Conservation (phyloP, 1,140 invertebrate species). For the Hycleus cichorii region DNA sequence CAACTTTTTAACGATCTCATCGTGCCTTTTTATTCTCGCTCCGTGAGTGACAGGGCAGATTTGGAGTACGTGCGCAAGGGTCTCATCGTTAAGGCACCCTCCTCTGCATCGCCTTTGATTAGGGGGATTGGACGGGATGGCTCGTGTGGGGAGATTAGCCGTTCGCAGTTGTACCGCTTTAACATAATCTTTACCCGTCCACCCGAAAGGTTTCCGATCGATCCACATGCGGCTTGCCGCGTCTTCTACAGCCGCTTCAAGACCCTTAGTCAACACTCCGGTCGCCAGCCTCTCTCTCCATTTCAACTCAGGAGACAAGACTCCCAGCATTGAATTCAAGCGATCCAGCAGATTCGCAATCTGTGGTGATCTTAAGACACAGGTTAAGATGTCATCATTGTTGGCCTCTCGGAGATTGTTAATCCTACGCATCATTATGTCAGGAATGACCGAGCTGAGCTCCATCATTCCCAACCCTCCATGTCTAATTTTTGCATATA, state of each 20-base stretch:
- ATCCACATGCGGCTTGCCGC: conserved; percentile 4
- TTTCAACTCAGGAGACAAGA: no score
- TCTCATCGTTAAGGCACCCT: not conserved
- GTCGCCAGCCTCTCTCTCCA: no score
- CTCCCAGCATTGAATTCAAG: no score
- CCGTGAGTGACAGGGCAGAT: conserved; percentile 6
- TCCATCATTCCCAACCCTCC: no score
- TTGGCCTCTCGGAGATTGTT: no score
- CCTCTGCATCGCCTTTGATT: conserved; percentile 2
- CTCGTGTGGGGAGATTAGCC: not conserved
- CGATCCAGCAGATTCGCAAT: no score
- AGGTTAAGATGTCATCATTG: no score
- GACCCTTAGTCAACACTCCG: not conserved
- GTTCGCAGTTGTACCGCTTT: conserved; percentile 8
- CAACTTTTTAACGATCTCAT: not conserved
- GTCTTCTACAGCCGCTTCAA: not conserved
- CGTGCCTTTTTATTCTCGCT: not conserved
- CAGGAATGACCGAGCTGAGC: no score
- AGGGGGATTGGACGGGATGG: conserved; percentile 1
- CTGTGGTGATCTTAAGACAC: no score
- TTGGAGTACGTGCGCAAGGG: conserved; percentile 7
- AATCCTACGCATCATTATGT: no score
- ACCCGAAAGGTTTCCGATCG: not conserved
- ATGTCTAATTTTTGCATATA: no score
- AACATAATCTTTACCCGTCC: conserved; percentile 12